Conservation (phyloP, 2,888 invertebrate genomes). For the Apodemia duryi region DNA sequence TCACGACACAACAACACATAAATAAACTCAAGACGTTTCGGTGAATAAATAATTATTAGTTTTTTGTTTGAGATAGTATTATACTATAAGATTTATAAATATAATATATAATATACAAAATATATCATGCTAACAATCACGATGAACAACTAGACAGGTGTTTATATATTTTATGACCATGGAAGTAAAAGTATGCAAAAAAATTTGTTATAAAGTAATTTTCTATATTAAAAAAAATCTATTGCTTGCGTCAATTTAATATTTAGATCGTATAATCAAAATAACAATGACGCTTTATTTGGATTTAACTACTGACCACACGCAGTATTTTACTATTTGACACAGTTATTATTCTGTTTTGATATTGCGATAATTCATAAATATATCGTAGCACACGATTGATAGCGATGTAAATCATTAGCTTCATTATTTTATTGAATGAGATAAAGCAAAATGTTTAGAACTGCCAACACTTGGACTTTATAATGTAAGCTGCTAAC, state of each 20-base stretch:
- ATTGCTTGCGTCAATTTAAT: too few relatives aligned
- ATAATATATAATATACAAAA: too few relatives aligned
- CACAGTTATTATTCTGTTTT: slow-evolving; percentile 7
- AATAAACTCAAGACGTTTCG: not conserved
- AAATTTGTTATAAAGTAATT: too few relatives aligned
- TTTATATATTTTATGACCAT: too few relatives aligned
- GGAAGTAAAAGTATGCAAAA: too few relatives aligned
- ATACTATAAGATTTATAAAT: too few relatives aligned
- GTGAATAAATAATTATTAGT: not conserved
- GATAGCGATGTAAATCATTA: slow-evolving; percentile 1
- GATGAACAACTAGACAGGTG: too few relatives aligned
- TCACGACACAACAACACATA: slow-evolving; percentile 8
- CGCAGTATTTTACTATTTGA: slow-evolving; percentile 1
- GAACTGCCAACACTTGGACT: not conserved
- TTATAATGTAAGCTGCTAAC: not conserved
- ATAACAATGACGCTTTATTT: not conserved
- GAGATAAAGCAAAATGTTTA: not conserved
- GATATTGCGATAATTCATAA: slow-evolving; percentile 5
- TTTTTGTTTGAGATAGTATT: too few relatives aligned
- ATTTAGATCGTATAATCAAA: not conserved
- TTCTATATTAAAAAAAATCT: too few relatives aligned
- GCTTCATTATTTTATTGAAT: not conserved
- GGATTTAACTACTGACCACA: not conserved
- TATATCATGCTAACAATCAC: too few relatives aligned
- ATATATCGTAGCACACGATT: not conserved